Percentiles rank a stretch among this genome's conserved stretches.
Conservation (phyloP, 2,888 invertebrate species). For the Plemyria rubiginata region DNA sequence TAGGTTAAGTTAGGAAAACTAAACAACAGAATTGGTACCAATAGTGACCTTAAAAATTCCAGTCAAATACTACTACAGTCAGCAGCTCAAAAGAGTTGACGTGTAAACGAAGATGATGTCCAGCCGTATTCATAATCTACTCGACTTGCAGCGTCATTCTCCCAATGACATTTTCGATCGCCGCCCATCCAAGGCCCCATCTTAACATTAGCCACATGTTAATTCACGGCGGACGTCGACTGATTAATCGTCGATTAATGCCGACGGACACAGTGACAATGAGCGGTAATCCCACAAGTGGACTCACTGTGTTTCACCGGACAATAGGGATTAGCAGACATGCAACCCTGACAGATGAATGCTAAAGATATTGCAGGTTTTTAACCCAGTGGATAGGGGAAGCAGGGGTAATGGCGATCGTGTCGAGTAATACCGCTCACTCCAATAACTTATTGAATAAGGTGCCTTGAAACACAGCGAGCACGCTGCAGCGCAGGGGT, state of each 20-base stretch:
- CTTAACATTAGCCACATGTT: slow-evolving; percentile 22
- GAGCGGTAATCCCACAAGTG: slow-evolving; percentile 33
- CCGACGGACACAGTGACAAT: slow-evolving; percentile 26
- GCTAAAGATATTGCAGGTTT: slow-evolving; percentile 20
- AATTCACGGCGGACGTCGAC: slow-evolving; percentile 24
- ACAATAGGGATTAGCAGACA: slow-evolving; percentile 33
- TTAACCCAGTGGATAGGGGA: slow-evolving; percentile 8
- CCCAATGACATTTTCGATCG: neutral
- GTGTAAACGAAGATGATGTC: too few relatives aligned
- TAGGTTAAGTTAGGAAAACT: too few relatives aligned
- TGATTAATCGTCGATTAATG: slow-evolving; percentile 33
- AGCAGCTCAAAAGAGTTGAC: too few relatives aligned
- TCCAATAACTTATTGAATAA: too few relatives aligned
- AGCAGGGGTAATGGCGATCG: too few relatives aligned
- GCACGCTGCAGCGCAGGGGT: too few relatives aligned
- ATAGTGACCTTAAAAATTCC: too few relatives aligned
- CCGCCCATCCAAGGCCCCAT: neutral
- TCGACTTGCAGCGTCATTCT: too few relatives aligned
- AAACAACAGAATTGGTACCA: too few relatives aligned
- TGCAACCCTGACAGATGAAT: slow-evolving; percentile 16
- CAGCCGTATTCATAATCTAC: neutral
- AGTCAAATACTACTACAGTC: too few relatives aligned
- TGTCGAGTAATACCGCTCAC: too few relatives aligned
- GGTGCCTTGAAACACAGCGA: too few relatives aligned
- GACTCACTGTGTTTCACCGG: slow-evolving; percentile 18